Percentiles rank a stretch among this genome's conserved stretches.
Evolutionary conservation across 30 jellyfish, hydroid and myxozoan genomes (phyloP).

Genomic region (Aurelia sp.): DNA sequence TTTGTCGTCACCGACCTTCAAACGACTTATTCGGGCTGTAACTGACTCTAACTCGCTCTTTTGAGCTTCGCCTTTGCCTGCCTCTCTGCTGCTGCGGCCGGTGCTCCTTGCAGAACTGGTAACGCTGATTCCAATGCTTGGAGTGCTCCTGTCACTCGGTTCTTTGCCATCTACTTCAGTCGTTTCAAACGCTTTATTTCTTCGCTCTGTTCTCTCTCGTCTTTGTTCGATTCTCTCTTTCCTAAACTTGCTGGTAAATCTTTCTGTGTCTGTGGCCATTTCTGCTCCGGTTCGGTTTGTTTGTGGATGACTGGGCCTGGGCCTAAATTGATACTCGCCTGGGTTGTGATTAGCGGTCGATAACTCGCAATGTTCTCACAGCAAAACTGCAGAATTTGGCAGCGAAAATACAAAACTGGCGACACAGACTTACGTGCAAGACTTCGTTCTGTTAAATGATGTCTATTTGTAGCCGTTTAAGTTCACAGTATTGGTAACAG

Average conservation of each 20-base stretch:
- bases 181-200: constrained; percentile 52
- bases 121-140: constrained; percentile 36
- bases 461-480: constrained; percentile 15
- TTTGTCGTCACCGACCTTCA: constrained; percentile 68
- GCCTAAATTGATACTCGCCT: constrained; percentile 8
- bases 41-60: constrained; percentile 69
- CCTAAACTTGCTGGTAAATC: constrained; percentile 62
- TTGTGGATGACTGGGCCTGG: neutral
- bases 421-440: neutral
- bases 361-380: no score
- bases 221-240: constrained; percentile 53
- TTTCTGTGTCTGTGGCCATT: constrained; percentile 67
- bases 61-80: constrained; percentile 42
- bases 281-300: neutral
- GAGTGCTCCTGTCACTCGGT: constrained; percentile 19
- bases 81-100: constrained; percentile 22
- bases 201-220: constrained; percentile 70
- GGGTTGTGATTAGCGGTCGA: no score
- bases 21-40: constrained; percentile 67
- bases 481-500: constrained; percentile 33
- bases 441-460: constrained; percentile 15
- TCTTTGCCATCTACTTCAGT: constrained; percentile 33
- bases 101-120: constrained; percentile 51
- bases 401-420: no score
- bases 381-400: no score